These are phyloP conservation scores for Falcunculus frontatus DNA, from an alignment of 2,113 vertebrate species.

Conservation along the genomic window DNA sequence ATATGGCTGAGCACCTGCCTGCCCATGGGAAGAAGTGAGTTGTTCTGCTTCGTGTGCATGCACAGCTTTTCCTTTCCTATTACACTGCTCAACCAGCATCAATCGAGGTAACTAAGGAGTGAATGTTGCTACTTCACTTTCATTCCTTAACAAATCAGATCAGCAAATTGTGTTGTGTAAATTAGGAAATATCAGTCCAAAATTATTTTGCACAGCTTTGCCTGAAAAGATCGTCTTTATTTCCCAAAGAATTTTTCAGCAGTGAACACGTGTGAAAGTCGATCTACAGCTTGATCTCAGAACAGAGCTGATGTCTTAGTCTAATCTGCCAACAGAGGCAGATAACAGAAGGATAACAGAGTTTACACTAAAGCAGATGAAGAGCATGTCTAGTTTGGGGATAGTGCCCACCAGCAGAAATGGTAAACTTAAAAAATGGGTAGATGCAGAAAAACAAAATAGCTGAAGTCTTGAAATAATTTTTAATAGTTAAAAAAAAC, in stretches of 20 bases:
- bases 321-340: background rate
- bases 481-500: background rate
- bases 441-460: background rate
- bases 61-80: background rate
- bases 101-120: background rate
- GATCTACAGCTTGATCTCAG: background rate
- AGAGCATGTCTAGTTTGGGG: background rate
- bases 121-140: background rate
- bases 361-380: background rate
- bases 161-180: background rate
- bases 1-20: background rate
- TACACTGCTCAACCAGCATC: background rate
- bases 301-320: background rate
- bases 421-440: background rate
- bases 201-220: background rate
- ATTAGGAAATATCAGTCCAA: background rate
- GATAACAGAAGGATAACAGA: background rate
- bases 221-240: background rate
- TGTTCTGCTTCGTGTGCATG: fast-evolving
- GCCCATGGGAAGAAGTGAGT: background rate
- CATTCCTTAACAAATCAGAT: background rate
- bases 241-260: background rate
- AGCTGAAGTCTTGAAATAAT: background rate
- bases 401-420: background rate
- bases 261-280: background rate